Conservation (phyloP, 2,888 invertebrate species). For the Cephus runcator region DNA sequence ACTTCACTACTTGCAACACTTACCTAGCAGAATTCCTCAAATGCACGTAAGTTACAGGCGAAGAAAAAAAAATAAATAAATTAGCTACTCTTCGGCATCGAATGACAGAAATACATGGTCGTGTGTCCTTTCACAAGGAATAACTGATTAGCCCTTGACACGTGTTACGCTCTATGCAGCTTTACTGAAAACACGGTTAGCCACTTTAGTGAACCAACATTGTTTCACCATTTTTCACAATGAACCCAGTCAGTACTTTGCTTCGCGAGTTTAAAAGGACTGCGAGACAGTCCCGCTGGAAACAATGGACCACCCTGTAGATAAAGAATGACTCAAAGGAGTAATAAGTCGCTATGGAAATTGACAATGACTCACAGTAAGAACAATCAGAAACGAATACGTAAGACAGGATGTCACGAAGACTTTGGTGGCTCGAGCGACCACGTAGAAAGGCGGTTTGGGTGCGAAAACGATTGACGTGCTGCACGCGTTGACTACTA, state of each 20-base stretch:
- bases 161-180: background rate
- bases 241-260: too few relatives aligned
- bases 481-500: background rate
- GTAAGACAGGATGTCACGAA: constrained; percentile 52
- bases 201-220: background rate
- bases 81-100: background rate
- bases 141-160: background rate
- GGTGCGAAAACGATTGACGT: background rate
- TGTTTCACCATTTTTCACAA: too few relatives aligned
- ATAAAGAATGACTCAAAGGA: background rate
- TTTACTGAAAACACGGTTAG: background rate
- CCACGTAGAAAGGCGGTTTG: constrained; percentile 36
- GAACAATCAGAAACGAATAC: constrained; percentile 20
- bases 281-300: background rate
- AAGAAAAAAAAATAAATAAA: too few relatives aligned
- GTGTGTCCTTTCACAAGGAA: background rate
- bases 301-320: constrained; percentile 3
- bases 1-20: background rate
- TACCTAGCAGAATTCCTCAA: too few relatives aligned
- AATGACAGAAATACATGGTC: background rate
- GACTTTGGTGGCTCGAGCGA: constrained; percentile 34
- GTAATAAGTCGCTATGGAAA: background rate
- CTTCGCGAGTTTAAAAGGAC: too few relatives aligned
- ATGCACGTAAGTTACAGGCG: too few relatives aligned
- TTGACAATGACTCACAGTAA: background rate